These are phyloP conservation scores for Belonocnema kinseyi DNA, from an alignment of 1,140 invertebrate species.

Conservation along the genomic window DNA sequence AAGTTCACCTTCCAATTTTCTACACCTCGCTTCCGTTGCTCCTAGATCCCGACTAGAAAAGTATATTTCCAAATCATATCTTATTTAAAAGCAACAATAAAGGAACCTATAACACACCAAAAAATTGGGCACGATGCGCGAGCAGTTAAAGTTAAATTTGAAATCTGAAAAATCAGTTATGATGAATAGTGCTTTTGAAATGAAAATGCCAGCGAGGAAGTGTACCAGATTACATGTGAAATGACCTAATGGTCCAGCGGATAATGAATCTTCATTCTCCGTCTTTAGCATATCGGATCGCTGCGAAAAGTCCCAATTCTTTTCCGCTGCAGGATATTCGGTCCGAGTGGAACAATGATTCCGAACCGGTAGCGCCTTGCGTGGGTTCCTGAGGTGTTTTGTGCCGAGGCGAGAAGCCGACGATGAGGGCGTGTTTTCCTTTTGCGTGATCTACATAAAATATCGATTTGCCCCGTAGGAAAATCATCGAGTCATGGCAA, in stretches of 20 bases:
- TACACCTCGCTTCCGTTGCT: no score
- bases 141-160: neutral
- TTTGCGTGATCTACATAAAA: constrained; percentile 68
- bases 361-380: constrained; percentile 36
- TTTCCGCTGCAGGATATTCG: constrained; percentile 23
- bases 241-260: constrained; percentile 19
- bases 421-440: constrained; percentile 58
- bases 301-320: constrained; percentile 41
- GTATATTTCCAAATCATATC: neutral
- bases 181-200: neutral
- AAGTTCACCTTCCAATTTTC: no score
- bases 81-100: neutral
- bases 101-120: neutral
- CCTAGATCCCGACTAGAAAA: no score
- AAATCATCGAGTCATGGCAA: constrained; percentile 65
- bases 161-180: neutral
- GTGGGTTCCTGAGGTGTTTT: constrained; percentile 47
- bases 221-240: neutral
- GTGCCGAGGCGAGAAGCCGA: constrained; percentile 56
- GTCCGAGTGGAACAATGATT: constrained; percentile 11
- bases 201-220: neutral
- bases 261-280: constrained; percentile 44
- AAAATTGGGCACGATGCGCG: neutral
- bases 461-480: constrained; percentile 56
- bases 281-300: neutral